Base-by-base conservation (phyloP, 1,140 invertebrate species). In the Hypsibius dujardini region DNA sequence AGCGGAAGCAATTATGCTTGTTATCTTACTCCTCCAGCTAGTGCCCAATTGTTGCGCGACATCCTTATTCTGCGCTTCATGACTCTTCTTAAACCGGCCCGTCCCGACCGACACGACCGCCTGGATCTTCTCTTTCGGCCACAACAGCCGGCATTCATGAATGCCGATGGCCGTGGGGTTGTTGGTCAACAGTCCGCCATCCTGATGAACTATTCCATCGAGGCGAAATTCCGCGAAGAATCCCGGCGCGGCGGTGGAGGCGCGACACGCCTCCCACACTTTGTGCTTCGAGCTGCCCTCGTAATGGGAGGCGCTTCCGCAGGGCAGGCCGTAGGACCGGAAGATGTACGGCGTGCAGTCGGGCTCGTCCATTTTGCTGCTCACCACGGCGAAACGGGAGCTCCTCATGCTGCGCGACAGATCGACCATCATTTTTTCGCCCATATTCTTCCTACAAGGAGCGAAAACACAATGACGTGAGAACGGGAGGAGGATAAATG, bases 71-170 rank as follows among this genome's bases (percentile, higher is more conserved):
- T 78, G 71, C 84, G 81, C 1, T 56, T 70, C 45, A 46, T 73
- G n/a, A 50, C 14, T 28, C 47, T 73, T 3, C 70, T 83, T 79
- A 74, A 80, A 81, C 12, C 82, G 75, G 1, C 90, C 92, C 73
- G 89, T 94, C 12, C 92, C 92, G 73, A 93, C 84, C 0, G 90
- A 94, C 46, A 95, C 82, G 1, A 95, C 85, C 79, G 90, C 91
- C 73, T 90, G 88, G 60, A 94, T 82, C 0, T 83, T 79, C 75
- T 84, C 84, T 71, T 87, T 82, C 1, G 90, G 90, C 88, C 90
- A 95, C 14, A 95, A 77, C 56, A 88, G 83, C 76, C 85, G 86
- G 0, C 88, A 87, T 81, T 96, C 92, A 76, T 93, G 90, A 56
- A 95, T 82, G 0, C 88, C 92, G 1, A 95, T 85, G 1, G 88